Evolutionary conservation across 2,888 invertebrate species (phyloP).

Genomic region (Tenthredo amoena): DNA sequence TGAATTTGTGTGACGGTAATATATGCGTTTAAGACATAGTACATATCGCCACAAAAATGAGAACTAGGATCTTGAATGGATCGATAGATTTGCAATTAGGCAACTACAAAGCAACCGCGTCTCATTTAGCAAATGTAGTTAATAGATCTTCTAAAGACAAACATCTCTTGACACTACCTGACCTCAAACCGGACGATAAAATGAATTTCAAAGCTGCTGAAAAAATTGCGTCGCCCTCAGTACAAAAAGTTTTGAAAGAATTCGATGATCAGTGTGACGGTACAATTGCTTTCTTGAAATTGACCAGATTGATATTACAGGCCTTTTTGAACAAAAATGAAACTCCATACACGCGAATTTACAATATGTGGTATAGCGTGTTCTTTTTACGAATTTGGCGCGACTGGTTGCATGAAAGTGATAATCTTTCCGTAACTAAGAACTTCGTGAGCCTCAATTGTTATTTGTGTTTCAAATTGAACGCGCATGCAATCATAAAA

Average conservation of each 20-base stretch:
- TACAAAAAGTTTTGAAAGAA: constrained; percentile 50
- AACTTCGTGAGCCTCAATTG: constrained; percentile 53
- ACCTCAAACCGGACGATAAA: constrained; percentile 57
- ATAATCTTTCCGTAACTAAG: constrained; percentile 26
- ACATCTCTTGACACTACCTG: constrained; percentile 51
- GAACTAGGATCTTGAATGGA: constrained; percentile 51
- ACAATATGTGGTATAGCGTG: constrained; percentile 51
- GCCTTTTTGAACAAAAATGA: constrained; percentile 27
- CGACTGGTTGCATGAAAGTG: constrained; percentile 46
- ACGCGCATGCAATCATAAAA: constrained; percentile 51
- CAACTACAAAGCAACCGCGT: constrained; percentile 3
- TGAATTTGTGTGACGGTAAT: constrained; percentile 42
- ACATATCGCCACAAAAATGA: constrained; percentile 56
- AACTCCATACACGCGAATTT: constrained; percentile 13
- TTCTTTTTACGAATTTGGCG: constrained; percentile 55
- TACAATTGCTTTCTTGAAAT: constrained; percentile 55
- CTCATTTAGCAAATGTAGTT: constrained; percentile 35
- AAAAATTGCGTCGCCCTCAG: constrained; percentile 55
- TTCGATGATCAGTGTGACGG: constrained; percentile 38
- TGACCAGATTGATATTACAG: constrained; percentile 34
- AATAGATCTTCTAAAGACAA: constrained; percentile 51
- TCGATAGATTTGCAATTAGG: constrained; percentile 27
- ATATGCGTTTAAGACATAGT: constrained; percentile 55
- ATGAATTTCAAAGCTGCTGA: constrained; percentile 58
- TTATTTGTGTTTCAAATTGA: constrained; percentile 55